Evolutionary conservation across 2,113 vertebrate species (phyloP), one percentile per base, ranked within the genome.

Genomic region (Camelus dromedarius): DNA sequence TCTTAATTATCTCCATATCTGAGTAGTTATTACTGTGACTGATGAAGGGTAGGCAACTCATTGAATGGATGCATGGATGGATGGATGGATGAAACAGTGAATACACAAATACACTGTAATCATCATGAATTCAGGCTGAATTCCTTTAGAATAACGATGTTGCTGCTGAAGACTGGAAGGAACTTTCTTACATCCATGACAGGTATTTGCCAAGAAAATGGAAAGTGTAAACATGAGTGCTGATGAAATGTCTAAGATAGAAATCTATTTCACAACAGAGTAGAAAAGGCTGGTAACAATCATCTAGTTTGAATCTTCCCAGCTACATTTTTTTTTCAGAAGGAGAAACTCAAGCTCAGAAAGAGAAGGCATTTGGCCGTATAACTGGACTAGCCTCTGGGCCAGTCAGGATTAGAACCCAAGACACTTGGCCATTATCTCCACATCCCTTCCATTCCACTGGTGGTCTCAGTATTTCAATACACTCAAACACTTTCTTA

Each of bases 131-230:
- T 75, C 26, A 56, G 64, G 30, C 52, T 91, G 58, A 60, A 15
- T 93, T 93, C 52, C 81, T 73, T 93, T 72, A 94, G 82, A 91
- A 91, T 95, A 52, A 77, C 20, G 28, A 50, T 50, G 52, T 75
- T 58, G 58, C 60, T 91, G 77, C 50, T 77, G 58, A 77, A n/a
- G 60, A 48, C 6, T 13, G 24, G 35, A 66, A 83, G 24, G 89
- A 72, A 96, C 30, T 89, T 75, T 80, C 46, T 70, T 62, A 86
- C 12, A 72, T 54, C 50, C 4, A 62, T 3, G 52, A 67, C 30
- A 66, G 38, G 46, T 76, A 62, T 80, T 95, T 91, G 38, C 46
- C 52, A 62, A 88, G 24, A 73, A 92, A 88, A 87, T 1, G 12
- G 30, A 76, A 54, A 92, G 50, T 84, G 30, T 86, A 84, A 92